Evolutionary conservation across 2,888 invertebrate genomes (phyloP).

Genomic region (Phytoseiulus persimilis): DNA sequence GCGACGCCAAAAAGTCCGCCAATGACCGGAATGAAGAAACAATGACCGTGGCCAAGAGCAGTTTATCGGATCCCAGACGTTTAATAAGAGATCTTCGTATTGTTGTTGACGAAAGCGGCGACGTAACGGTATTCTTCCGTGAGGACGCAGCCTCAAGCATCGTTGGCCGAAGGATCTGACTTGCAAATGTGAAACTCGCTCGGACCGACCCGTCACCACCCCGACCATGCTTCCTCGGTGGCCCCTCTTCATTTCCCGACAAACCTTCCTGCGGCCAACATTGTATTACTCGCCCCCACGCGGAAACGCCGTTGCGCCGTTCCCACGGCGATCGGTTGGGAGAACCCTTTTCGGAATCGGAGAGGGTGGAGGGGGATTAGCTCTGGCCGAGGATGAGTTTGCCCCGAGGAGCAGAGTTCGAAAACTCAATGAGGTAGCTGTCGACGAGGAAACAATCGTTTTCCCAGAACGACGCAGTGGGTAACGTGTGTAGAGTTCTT

Average conservation of each 20-base stretch:
- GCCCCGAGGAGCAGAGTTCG: neutral
- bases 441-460: neutral
- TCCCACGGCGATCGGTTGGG: neutral
- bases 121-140: neutral
- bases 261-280: neutral
- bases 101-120: neutral
- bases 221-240: neutral
- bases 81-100: neutral
- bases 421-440: neutral
- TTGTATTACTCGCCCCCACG: neutral
- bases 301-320: neutral
- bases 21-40: neutral
- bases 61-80: neutral
- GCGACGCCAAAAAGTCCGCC: neutral
- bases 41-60: neutral
- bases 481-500: too few relatives aligned
- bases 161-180: neutral
- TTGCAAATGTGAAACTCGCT: neutral
- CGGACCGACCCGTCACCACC: neutral
- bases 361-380: too few relatives aligned
- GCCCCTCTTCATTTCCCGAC: neutral
- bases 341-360: neutral
- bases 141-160: neutral
- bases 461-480: too few relatives aligned
- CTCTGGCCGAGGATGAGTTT: neutral